Percentiles rank a stretch among this genome's conserved stretches.
phyloP scores from a whole-genome alignment of 2,888 invertebrate genomes.

The Eilema sororculum region DNA sequence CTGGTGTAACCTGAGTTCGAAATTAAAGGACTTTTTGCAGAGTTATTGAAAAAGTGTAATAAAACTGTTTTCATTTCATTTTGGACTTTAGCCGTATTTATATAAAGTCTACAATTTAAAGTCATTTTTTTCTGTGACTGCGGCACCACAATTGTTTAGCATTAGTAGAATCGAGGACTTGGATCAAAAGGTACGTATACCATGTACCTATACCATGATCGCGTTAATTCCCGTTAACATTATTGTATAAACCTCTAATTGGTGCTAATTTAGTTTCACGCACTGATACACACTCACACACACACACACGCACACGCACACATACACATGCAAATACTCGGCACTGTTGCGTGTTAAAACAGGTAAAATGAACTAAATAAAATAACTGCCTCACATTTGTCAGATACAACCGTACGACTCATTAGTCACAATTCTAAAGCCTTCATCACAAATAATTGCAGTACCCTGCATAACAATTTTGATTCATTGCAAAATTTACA shows the following conservation, averaged over 20 bases:
- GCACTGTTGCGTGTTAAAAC: conserved; percentile 2
- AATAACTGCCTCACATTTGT: neutral
- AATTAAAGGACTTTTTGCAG: no score
- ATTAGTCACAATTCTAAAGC: conserved; percentile 1
- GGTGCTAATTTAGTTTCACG: neutral
- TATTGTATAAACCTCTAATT: neutral
- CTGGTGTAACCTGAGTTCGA: no score
- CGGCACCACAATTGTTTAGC: no score
- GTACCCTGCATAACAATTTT: neutral
- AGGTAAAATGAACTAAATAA: neutral
- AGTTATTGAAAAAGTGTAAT: no score
- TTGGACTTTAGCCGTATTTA: no score
- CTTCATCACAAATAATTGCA: neutral
- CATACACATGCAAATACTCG: neutral
- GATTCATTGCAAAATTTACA: conserved; percentile 5
- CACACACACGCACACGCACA: neutral
- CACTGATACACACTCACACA: neutral
- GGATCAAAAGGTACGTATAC: no score
- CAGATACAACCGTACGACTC: neutral
- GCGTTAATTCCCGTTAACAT: no score
- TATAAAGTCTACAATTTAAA: no score
- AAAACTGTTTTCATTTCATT: no score
- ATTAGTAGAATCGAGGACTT: no score
- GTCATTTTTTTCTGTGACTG: no score
- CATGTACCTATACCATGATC: no score